Evolutionary conservation across 2,797 vertebrate genomes (phyloP), one percentile per base, ranked within the genome.

Genomic region (Discoglossus pictus): DNA sequence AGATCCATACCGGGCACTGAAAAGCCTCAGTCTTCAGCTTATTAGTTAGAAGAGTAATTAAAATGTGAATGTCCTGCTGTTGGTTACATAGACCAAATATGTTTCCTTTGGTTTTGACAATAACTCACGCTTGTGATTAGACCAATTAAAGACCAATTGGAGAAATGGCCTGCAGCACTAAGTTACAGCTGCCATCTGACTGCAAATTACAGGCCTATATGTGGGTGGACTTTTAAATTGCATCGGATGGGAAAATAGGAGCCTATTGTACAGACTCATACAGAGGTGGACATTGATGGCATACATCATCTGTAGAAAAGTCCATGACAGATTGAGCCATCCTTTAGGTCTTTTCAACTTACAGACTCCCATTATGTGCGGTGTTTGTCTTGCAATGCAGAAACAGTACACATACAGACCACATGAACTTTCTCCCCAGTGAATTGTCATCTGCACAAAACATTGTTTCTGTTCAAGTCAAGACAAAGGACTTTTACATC

Each of bases 121-220:
- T 80, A 77, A 86, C 77, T 82, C 71, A 78, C 67, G 76, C 38
- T 84, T 73, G 74, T 79, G 76, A 82, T 83, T 78, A 74, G 68
- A 75, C 61, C 68, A 78, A 77, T 78, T 81, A 82, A 79, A 82
- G 75, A 77, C 56, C 79, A 81, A 63, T 80, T 80, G 79, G 27
- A 81, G 73, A 73, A 74, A 71, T 78, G 72, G 86, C 88, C 89
- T 79, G 75, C 86, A 92, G 89, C 86, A 67, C 80, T 83, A 83
- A 88, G 85, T 86, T 91, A 85, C 88, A 88, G 87, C 88, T 87
- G 87, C 89, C 89, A 90, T 90, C 91, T 88, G 89, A 85, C 83
- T 90, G 88, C 86, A 90, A 93, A 94, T 93, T 92, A 91, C 86
- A 84, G 85, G 83, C 81, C 87, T 90, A 91, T 91, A 90, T 90